Evolutionary conservation across 2,797 vertebrate species (phyloP).

Genomic region (Halcyon leucocephala): DNA sequence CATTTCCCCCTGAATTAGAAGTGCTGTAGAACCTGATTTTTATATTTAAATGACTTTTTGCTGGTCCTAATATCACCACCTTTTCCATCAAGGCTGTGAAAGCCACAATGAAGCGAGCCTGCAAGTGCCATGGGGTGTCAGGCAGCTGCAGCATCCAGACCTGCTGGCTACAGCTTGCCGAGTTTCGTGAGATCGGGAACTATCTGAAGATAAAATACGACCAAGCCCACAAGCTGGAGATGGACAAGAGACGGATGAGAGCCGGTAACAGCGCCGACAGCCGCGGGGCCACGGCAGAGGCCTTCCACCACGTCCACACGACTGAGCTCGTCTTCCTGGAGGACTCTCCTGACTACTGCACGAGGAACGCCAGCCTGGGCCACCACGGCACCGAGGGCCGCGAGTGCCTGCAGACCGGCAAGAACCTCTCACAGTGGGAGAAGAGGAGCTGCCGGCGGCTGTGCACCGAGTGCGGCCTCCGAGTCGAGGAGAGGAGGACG

Average conservation of each 20-base stretch:
- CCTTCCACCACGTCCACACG: slow-evolving; percentile 83
- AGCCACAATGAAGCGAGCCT: slow-evolving; percentile 90
- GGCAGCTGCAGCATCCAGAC: slow-evolving; percentile 97
- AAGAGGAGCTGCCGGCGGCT: slow-evolving; percentile 88
- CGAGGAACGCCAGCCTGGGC: slow-evolving; percentile 88
- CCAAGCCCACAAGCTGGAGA: slow-evolving; percentile 90
- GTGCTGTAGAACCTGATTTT: not conserved
- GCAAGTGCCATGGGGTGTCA: slow-evolving; percentile 97
- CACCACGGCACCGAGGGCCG: slow-evolving; percentile 91
- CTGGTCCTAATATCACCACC: not conserved
- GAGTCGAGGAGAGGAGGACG: slow-evolving; percentile 84
- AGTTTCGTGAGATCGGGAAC: slow-evolving; percentile 91
- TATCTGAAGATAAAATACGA: slow-evolving; percentile 92
- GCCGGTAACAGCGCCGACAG: slow-evolving; percentile 92
- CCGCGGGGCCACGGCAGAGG: slow-evolving; percentile 80
- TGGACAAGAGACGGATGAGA: slow-evolving; percentile 88
- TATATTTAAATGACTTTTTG: not conserved
- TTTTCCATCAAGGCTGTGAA: slow-evolving; percentile 85
- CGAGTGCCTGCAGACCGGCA: slow-evolving; percentile 88
- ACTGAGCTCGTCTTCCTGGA: slow-evolving; percentile 91
- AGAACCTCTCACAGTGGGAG: slow-evolving; percentile 85
- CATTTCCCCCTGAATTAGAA: rapidly evolving
- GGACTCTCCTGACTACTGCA: slow-evolving; percentile 94
- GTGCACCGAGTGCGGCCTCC: slow-evolving; percentile 91
- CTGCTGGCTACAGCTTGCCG: slow-evolving; percentile 95